Evolutionary conservation across 2,888 invertebrate genomes (phyloP).

Genomic region (Polydrusus cervinus): DNA sequence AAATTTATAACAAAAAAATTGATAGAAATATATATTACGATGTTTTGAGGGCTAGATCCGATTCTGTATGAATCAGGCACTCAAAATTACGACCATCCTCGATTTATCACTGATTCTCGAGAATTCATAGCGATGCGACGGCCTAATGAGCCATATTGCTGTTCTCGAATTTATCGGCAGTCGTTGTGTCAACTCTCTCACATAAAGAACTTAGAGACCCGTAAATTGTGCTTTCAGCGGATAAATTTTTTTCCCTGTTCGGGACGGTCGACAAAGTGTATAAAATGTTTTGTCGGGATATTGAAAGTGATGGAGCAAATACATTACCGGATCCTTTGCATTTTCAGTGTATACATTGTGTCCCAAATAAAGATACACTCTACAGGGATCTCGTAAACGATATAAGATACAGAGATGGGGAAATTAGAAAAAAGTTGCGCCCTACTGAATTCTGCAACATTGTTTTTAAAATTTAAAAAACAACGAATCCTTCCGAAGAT

Average conservation of each 20-base stretch:
- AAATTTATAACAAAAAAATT: no score
- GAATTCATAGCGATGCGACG: constrained; percentile 17
- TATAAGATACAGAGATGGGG: no score
- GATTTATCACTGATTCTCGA: constrained; percentile 23
- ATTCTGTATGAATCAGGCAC: constrained; percentile 6
- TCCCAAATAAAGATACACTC: no score
- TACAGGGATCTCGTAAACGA: no score
- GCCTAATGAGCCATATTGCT: constrained; percentile 34
- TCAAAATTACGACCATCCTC: constrained; percentile 15
- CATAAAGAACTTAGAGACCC: constrained; percentile 31
- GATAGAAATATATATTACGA: no score
- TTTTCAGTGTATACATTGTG: no score
- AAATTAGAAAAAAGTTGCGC: no score
- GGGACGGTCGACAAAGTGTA: neutral
- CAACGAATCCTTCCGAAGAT: no score
- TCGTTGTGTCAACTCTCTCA: constrained; percentile 30
- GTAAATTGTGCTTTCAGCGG: constrained; percentile 19
- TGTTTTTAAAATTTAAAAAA: no score
- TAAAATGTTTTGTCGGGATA: neutral
- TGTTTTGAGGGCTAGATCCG: no score
- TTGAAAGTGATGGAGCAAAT: neutral
- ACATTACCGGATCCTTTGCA: neutral
- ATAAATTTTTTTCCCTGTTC: constrained; percentile 21
- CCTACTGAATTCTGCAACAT: no score
- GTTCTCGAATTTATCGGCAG: constrained; percentile 34